Percentiles rank a stretch among this genome's conserved stretches.
Evolutionary conservation across 2,888 invertebrate genomes (phyloP).

Genomic region (Epirrita christyi): DNA sequence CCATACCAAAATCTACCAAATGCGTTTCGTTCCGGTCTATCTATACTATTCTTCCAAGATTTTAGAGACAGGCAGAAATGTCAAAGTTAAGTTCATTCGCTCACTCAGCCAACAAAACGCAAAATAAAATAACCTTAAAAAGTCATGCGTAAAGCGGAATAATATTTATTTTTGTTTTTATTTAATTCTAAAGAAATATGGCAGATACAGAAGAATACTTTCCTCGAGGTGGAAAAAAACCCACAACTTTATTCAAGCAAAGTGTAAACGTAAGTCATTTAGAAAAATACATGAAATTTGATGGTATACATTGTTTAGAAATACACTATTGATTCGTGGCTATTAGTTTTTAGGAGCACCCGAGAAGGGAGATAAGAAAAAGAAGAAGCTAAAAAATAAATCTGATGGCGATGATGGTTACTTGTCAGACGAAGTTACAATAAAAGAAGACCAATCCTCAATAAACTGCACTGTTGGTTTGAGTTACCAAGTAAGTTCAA

Average conservation of each 20-base stretch:
- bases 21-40: conserved; percentile 9
- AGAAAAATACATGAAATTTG: background rate
- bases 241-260: conserved; percentile 71
- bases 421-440: conserved; percentile 67
- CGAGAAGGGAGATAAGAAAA: conserved; percentile 72
- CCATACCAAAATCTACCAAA: background rate
- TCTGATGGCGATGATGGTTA: conserved; percentile 74
- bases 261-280: conserved; percentile 67
- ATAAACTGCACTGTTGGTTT: conserved; percentile 68
- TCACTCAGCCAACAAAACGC: conserved; percentile 4
- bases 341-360: conserved; percentile 70
- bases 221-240: conserved; percentile 83
- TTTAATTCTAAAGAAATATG: conserved; percentile 46
- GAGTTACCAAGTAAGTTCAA: conserved; percentile 58
- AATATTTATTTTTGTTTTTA: conserved; percentile 26
- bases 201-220: conserved; percentile 81
- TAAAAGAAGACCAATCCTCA: conserved; percentile 60
- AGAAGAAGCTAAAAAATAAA: conserved; percentile 65
- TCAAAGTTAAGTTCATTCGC: too few species aligned
- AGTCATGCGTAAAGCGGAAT: conserved; percentile 44
- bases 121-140: conserved; percentile 54
- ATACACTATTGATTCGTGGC: background rate
- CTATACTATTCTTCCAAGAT: too few species aligned
- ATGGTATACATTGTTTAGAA: background rate
- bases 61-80: too few species aligned